Percentiles rank a stretch among this genome's conserved stretches.
Evolutionary conservation across 2,888 invertebrate species (phyloP).

Genomic region (Romanomermis culicivorax): DNA sequence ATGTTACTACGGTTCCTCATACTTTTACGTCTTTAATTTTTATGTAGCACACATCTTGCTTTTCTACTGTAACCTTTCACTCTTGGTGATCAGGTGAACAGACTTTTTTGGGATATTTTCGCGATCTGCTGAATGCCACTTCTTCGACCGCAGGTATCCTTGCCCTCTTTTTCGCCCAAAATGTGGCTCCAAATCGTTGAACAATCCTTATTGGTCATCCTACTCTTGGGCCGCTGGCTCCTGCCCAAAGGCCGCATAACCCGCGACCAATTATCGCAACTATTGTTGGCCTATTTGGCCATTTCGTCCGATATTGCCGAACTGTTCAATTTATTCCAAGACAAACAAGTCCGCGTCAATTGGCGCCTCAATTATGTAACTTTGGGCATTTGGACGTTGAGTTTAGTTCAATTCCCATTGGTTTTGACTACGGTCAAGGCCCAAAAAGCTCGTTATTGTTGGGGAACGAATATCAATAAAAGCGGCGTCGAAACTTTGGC

Average conservation of each 20-base stretch:
- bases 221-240: slow-evolving; percentile 30
- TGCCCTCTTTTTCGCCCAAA: no score
- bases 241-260: slow-evolving; percentile 24
- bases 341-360: slow-evolving; percentile 55
- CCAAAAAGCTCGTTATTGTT: slow-evolving; percentile 17
- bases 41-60: no score
- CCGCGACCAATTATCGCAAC: slow-evolving; percentile 30
- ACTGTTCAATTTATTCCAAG: slow-evolving; percentile 30
- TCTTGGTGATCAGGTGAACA: no score
- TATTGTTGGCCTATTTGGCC: slow-evolving; percentile 31
- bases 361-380: slow-evolving; percentile 57
- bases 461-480: not conserved
- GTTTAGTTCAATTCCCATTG: slow-evolving; percentile 74
- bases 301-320: slow-evolving; percentile 26
- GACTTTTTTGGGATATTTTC: no score
- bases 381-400: slow-evolving; percentile 73
- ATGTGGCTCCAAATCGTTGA: slow-evolving; percentile 12
- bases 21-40: no score
- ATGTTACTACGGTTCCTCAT: no score
- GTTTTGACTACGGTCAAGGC: slow-evolving; percentile 58
- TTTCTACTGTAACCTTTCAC: no score
- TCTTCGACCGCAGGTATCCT: no score
- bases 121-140: no score
- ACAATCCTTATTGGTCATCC: slow-evolving; percentile 21
- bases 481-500: no score